phyloP scores from a whole-genome alignment of 2,888 invertebrate species.

The Aromia moschata region DNA sequence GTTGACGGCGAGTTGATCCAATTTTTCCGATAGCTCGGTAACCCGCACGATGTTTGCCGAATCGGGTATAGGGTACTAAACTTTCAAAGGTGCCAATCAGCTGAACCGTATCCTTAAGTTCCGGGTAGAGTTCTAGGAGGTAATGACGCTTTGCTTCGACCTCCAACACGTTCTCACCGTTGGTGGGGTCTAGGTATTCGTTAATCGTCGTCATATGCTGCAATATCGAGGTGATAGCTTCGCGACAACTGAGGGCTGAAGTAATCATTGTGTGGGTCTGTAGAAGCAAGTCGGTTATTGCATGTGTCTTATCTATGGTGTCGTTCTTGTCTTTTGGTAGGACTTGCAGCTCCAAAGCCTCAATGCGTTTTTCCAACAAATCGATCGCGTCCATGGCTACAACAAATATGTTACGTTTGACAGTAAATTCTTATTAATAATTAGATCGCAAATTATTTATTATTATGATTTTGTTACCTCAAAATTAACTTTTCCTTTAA shows the following conservation, averaged over 20 bases:
- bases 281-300: slow-evolving; percentile 62
- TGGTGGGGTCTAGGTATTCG: slow-evolving; percentile 62
- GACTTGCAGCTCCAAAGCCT: slow-evolving; percentile 63
- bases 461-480: too few species aligned
- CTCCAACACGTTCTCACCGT: slow-evolving; percentile 62
- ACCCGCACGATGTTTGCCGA: slow-evolving; percentile 61
- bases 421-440: too few species aligned
- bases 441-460: too few species aligned
- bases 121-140: slow-evolving; percentile 62
- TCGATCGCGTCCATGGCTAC: slow-evolving; percentile 52
- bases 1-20: slow-evolving; percentile 59
- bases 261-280: slow-evolving; percentile 65
- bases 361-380: slow-evolving; percentile 63
- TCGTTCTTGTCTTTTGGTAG: slow-evolving; percentile 55
- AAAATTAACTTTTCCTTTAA: too few species aligned
- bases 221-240: slow-evolving; percentile 62
- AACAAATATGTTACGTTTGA: too few species aligned
- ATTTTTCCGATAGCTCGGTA: slow-evolving; percentile 61
- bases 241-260: slow-evolving; percentile 65
- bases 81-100: slow-evolving; percentile 60
- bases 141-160: slow-evolving; percentile 64
- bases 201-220: slow-evolving; percentile 64
- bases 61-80: slow-evolving; percentile 60
- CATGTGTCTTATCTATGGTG: slow-evolving; percentile 50
- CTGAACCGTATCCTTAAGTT: slow-evolving; percentile 60